phyloP scores from a whole-genome alignment of 2,797 vertebrate species.

The Pempheris klunzingeri region DNA sequence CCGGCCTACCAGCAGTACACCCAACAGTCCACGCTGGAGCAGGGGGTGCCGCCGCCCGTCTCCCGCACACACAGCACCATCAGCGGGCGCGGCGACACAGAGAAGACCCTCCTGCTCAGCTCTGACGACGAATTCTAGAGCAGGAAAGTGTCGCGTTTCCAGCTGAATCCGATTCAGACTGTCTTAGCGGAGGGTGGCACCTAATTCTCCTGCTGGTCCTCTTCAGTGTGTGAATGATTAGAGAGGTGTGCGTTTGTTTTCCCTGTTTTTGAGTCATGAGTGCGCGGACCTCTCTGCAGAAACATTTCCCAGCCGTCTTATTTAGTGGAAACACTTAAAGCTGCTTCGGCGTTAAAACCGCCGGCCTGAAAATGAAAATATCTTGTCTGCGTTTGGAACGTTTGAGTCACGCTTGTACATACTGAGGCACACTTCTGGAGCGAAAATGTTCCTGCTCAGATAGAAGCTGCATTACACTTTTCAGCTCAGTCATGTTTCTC shows the following conservation, averaged over 20 bases:
- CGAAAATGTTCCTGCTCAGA: conserved; percentile 2
- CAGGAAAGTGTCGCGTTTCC: fast-evolving
- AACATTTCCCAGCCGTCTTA: conserved; percentile 13
- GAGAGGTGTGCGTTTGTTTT: conserved; percentile 26
- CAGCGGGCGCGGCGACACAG: conserved; percentile 85
- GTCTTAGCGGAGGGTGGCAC: neutral
- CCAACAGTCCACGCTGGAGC: conserved; percentile 96
- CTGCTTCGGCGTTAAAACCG: conserved; percentile 21
- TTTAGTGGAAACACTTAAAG: conserved; percentile 9
- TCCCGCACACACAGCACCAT: conserved; percentile 85
- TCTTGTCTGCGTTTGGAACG: conserved; percentile 43
- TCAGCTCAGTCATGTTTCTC: conserved; percentile 16
- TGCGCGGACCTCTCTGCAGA: neutral
- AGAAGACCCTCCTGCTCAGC: conserved; percentile 97
- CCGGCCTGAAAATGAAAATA: conserved; percentile 3
- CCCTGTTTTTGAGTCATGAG: neutral
- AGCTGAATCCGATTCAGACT: conserved; percentile 22
- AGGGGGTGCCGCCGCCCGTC: conserved; percentile 81
- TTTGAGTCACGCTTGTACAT: conserved; percentile 44
- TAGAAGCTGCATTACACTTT: conserved; percentile 32
- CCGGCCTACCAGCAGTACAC: conserved; percentile 99
- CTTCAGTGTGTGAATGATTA: conserved; percentile 8
- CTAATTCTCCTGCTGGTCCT: neutral
- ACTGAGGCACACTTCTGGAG: conserved; percentile 42
- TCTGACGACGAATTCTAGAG: conserved; percentile 96